Evolutionary conservation across 1,140 invertebrate genomes (phyloP).

Genomic region (Drosophila equinoxialis): DNA sequence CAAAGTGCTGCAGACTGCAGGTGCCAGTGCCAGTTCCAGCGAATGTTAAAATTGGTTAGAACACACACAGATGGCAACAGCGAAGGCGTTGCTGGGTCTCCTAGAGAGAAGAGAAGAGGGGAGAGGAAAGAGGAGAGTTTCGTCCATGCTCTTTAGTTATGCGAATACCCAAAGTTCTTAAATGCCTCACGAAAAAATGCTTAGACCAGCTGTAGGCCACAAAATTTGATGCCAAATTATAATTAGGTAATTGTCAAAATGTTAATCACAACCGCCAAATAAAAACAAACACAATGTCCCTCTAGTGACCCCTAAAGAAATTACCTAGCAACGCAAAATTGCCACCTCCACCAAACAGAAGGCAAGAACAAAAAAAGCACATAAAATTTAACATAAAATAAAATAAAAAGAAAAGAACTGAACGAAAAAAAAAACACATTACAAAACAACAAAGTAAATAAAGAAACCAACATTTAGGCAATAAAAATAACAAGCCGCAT

Average conservation of each 20-base stretch:
- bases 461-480: slow-evolving; percentile 30
- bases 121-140: background rate
- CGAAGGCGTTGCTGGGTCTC: too few relatives aligned
- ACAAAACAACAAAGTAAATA: slow-evolving; percentile 18
- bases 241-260: slow-evolving; percentile 24
- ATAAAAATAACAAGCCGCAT: slow-evolving; percentile 69
- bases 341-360: background rate
- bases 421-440: slow-evolving; percentile 2
- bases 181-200: slow-evolving; percentile 10
- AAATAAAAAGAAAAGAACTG: background rate
- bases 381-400: background rate
- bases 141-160: slow-evolving; percentile 53
- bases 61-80: background rate
- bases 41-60: slow-evolving; percentile 33
- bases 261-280: slow-evolving; percentile 34
- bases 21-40: slow-evolving; percentile 39
- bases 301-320: slow-evolving; percentile 57
- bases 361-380: background rate
- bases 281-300: slow-evolving; percentile 37
- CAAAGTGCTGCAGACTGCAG: slow-evolving; percentile 66
- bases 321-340: slow-evolving; percentile 50
- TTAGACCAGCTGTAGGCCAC: slow-evolving; percentile 1
- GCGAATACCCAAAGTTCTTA: slow-evolving; percentile 51
- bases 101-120: slow-evolving; percentile 1
- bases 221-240: slow-evolving; percentile 13